Percentiles rank a stretch among this genome's conserved stretches.
These are phyloP conservation scores for Polymixis flavicincta DNA, from an alignment of 2,888 invertebrate species.

Conservation along the genomic window DNA sequence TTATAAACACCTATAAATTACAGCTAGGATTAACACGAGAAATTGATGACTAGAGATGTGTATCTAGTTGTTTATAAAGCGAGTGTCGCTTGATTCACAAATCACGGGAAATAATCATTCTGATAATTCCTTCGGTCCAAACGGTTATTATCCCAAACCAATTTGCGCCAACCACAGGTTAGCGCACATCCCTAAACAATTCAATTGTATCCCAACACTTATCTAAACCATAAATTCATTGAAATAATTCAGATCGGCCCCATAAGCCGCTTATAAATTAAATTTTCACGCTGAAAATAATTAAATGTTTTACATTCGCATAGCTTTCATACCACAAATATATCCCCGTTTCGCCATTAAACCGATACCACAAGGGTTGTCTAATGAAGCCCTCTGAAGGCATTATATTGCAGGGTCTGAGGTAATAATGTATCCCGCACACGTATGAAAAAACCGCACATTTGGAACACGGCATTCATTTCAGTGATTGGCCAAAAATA, in stretches of 20 bases:
- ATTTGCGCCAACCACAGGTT: slow-evolving; percentile 26
- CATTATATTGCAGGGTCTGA: slow-evolving; percentile 48
- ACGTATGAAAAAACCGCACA: slow-evolving; percentile 47
- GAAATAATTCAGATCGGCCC: slow-evolving; percentile 33
- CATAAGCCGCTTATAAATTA: slow-evolving; percentile 52
- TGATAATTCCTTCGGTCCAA: background rate
- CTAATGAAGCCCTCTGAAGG: slow-evolving; percentile 52
- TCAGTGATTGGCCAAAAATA: slow-evolving; percentile 7
- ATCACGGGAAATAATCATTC: background rate
- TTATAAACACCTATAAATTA: background rate
- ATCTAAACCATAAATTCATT: slow-evolving; percentile 39
- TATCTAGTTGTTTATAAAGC: too few relatives aligned
- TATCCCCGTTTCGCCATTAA: slow-evolving; percentile 37
- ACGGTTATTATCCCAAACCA: slow-evolving; percentile 29
- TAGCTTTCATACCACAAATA: slow-evolving; percentile 38
- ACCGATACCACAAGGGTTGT: slow-evolving; percentile 49
- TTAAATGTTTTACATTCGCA: slow-evolving; percentile 52
- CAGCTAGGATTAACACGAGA: background rate
- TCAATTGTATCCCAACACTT: slow-evolving; percentile 29
- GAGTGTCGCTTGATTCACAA: too few relatives aligned
- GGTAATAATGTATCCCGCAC: slow-evolving; percentile 38
- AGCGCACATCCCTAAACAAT: slow-evolving; percentile 4
- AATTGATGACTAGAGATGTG: too few relatives aligned
- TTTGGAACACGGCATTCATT: slow-evolving; percentile 5
- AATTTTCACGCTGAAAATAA: slow-evolving; percentile 52